phyloP scores from a whole-genome alignment of 2,113 vertebrate genomes.

The Ailurus styani region DNA sequence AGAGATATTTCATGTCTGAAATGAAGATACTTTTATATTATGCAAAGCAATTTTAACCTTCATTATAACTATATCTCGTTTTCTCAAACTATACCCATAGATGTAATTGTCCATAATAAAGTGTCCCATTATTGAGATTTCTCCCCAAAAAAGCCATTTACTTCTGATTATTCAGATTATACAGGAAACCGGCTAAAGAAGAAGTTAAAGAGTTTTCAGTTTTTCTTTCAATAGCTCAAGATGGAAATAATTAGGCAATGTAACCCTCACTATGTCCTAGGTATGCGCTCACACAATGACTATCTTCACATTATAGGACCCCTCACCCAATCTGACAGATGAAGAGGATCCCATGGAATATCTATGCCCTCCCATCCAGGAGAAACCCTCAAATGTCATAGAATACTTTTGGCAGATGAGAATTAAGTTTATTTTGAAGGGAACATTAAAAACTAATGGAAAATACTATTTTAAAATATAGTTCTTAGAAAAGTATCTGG shows the following conservation, averaged over 20 bases:
- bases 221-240: not conserved
- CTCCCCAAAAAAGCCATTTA: not conserved
- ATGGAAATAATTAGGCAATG: not conserved
- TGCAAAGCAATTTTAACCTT: not conserved
- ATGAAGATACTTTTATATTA: not conserved
- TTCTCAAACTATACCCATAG: not conserved
- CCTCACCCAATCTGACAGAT: not conserved
- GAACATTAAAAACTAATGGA: not conserved
- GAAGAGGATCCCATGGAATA: not conserved
- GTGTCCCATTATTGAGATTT: not conserved
- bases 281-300: accelerated
- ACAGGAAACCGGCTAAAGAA: not conserved
- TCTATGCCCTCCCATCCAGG: not conserved
- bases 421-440: not conserved
- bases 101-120: not conserved
- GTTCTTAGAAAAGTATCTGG: not conserved
- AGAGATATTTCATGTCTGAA: not conserved
- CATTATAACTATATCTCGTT: not conserved
- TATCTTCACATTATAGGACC: accelerated
- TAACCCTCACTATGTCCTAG: accelerated
- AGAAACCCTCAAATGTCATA: not conserved
- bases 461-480: not conserved
- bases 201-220: not conserved
- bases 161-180: not conserved
- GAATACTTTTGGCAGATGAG: not conserved